Evolutionary conservation across 2,113 vertebrate species (phyloP).

Genomic region (Lepisosteus oculatus): DNA sequence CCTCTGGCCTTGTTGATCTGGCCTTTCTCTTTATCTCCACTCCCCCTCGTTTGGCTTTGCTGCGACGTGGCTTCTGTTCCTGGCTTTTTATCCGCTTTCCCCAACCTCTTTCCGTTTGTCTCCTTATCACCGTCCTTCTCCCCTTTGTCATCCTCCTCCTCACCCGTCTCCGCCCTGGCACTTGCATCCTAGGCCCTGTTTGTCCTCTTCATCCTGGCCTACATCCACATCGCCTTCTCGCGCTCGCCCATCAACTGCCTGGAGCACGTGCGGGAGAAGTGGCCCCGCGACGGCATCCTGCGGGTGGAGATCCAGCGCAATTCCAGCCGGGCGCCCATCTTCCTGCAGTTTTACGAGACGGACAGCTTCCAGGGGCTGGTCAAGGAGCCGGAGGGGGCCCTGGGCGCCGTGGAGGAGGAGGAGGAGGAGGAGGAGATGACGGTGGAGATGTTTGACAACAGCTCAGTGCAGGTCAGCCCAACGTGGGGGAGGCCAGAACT

Average conservation of each 20-base stretch:
- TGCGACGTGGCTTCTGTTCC: too few relatives aligned
- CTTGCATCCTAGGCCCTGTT: conserved; percentile 76
- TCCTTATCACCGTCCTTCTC: neutral
- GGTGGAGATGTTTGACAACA: conserved; percentile 89
- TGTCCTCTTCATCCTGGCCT: conserved; percentile 93
- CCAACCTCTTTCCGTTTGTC: neutral
- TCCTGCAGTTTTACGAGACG: conserved; percentile 83
- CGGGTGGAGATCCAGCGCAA: conserved; percentile 92
- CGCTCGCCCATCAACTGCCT: conserved; percentile 93
- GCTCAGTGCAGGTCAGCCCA: conserved; percentile 68
- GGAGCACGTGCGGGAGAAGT: conserved; percentile 89
- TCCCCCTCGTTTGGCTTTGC: too few relatives aligned
- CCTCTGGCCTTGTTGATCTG: too few relatives aligned
- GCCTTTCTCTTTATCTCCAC: too few relatives aligned
- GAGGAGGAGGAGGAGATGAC: conserved; percentile 89
- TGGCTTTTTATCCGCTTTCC: neutral
- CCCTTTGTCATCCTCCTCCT: neutral
- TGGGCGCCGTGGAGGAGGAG: conserved; percentile 54
- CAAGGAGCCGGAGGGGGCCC: conserved; percentile 52
- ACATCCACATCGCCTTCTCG: conserved; percentile 97
- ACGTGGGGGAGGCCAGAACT: neutral
- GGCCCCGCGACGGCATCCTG: conserved; percentile 90
- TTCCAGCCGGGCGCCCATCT: conserved; percentile 83
- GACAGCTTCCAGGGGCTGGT: conserved; percentile 69
- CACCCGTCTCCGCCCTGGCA: neutral